These are phyloP conservation scores for Pteropus alecto DNA, from an alignment of 2,113 vertebrate species.

Conservation along the genomic window DNA sequence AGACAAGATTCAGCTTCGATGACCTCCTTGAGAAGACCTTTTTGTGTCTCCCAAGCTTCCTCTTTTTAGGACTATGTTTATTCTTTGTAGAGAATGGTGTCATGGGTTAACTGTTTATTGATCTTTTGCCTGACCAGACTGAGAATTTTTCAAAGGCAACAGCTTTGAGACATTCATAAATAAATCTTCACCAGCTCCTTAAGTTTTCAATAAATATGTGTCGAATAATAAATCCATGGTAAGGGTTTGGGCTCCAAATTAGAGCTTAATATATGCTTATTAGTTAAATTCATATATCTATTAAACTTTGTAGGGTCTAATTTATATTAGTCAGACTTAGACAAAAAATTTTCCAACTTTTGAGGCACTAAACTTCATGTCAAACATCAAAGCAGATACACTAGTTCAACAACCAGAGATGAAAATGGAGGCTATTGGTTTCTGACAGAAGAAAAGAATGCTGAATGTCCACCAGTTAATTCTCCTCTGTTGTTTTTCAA, in stretches of 20 bases:
- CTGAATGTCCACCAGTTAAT: constrained; percentile 43
- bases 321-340: neutral
- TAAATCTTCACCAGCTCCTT: neutral
- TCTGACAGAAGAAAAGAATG: neutral
- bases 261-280: neutral
- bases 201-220: neutral
- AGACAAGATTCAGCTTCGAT: neutral
- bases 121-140: neutral
- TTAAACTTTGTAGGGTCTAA: neutral
- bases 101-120: neutral
- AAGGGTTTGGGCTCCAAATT: neutral
- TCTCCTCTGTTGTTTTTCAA: constrained; percentile 50
- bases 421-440: neutral
- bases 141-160: neutral
- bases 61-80: neutral
- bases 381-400: neutral
- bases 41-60: neutral
- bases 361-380: neutral
- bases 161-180: neutral
- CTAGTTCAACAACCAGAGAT: neutral
- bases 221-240: neutral
- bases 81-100: neutral
- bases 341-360: neutral
- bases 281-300: neutral
- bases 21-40: neutral